Percentiles rank a stretch among this genome's conserved stretches.
Conservation (phyloP, 1,140 invertebrate genomes). For the Lepidostoma basale region DNA sequence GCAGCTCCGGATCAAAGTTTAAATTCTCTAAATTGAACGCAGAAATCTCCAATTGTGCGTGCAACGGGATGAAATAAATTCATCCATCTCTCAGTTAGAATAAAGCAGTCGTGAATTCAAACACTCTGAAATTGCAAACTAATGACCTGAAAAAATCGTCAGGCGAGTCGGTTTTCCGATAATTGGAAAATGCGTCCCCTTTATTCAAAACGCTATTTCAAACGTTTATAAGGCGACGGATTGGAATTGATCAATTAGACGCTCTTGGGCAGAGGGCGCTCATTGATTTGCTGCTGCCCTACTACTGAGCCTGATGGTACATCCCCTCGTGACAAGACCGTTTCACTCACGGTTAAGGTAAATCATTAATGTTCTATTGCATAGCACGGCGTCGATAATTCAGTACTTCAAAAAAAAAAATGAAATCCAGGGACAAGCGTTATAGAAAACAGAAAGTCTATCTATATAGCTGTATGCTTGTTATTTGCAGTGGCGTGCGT, state of each 20-base stretch:
- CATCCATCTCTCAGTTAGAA: background rate
- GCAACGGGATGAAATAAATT: conserved; percentile 24
- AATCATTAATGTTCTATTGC: too few relatives aligned
- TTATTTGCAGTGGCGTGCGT: too few relatives aligned
- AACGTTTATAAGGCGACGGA: conserved; percentile 27
- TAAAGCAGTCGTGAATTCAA: conserved; percentile 6
- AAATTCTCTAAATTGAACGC: conserved; percentile 26
- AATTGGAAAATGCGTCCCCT: conserved; percentile 43
- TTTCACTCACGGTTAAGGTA: too few relatives aligned
- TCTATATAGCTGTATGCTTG: too few relatives aligned
- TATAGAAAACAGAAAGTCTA: too few relatives aligned
- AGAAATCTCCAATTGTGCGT: conserved; percentile 22
- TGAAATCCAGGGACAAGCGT: too few relatives aligned
- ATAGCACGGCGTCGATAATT: too few relatives aligned
- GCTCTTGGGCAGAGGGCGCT: conserved; percentile 31
- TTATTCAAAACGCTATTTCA: conserved; percentile 24
- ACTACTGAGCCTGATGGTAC: too few relatives aligned
- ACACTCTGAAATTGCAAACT: conserved; percentile 40
- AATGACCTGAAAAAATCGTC: conserved; percentile 44
- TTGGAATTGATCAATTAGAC: conserved; percentile 46
- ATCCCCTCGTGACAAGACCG: too few relatives aligned
- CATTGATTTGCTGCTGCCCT: conserved; percentile 38
- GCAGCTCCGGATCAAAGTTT: conserved; percentile 16
- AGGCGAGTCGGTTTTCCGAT: conserved; percentile 37
- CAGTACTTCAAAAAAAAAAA: too few relatives aligned